phyloP scores from a whole-genome alignment of 2,113 vertebrate species.

The Grammomys dolichurus region DNA sequence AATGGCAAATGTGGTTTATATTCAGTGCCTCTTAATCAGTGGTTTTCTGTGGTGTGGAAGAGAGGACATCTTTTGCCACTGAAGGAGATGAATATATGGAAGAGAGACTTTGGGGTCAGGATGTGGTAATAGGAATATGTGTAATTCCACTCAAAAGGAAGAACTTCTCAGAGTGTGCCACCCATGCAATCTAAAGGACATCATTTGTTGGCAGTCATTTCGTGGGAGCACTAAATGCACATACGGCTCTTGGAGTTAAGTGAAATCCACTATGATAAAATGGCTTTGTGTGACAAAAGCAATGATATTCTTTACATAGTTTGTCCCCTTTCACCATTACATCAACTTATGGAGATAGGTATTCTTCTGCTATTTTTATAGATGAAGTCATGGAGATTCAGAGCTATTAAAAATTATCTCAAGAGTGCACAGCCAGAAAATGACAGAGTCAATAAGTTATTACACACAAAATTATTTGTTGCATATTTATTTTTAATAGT shows the following conservation, averaged over 20 bases:
- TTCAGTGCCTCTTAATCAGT: background rate
- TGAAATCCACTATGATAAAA: slow-evolving; percentile 14
- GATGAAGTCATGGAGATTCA: background rate
- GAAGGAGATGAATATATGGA: background rate
- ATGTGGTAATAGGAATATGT: background rate
- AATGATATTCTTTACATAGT: slow-evolving; percentile 7
- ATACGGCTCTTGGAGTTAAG: background rate
- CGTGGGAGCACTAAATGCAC: background rate
- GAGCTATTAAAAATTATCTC: slow-evolving; percentile 19
- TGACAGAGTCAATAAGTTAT: background rate
- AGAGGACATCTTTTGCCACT: background rate
- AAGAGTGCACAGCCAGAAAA: slow-evolving; percentile 29
- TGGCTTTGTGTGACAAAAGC: background rate
- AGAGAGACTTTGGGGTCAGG: background rate
- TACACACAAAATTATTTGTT: background rate
- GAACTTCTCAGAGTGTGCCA: background rate
- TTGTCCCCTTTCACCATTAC: background rate
- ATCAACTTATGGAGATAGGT: background rate
- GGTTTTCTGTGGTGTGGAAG: background rate
- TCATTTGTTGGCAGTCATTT: background rate
- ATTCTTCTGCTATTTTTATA: background rate
- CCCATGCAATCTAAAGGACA: background rate
- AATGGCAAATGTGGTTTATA: background rate
- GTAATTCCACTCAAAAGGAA: background rate
- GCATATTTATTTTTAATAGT: slow-evolving; percentile 26